Conservation (phyloP, 2,113 vertebrate species). For the Plecotus auritus region DNA sequence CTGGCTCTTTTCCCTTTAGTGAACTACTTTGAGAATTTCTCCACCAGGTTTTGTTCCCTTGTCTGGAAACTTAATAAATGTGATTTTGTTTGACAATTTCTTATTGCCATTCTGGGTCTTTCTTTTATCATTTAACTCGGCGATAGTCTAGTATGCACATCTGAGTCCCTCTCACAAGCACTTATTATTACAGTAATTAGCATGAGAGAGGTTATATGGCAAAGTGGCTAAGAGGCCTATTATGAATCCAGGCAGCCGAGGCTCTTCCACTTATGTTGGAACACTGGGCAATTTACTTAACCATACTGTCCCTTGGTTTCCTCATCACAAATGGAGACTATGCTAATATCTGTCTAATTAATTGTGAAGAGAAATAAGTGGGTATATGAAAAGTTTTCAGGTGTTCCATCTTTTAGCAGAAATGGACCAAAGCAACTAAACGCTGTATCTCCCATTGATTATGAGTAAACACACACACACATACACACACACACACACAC, state of each 20-base stretch:
- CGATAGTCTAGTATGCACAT: neutral
- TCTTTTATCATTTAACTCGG: neutral
- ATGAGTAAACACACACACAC: neutral
- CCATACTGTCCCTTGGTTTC: neutral
- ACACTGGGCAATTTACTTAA: neutral
- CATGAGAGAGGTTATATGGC: neutral
- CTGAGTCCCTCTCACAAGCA: neutral
- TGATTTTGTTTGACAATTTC: neutral
- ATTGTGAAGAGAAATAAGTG: neutral
- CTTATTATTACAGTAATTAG: neutral
- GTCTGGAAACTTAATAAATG: neutral
- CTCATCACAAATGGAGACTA: accelerated
- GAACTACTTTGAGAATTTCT: neutral
- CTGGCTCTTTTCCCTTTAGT: neutral
- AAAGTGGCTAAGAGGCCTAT: neutral
- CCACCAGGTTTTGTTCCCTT: neutral
- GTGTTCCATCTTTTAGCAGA: neutral
- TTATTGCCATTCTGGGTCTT: neutral
- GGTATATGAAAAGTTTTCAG: neutral
- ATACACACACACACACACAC: too few relatives aligned
- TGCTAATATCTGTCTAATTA: neutral
- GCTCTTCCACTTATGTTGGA: neutral
- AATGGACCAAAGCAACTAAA: neutral
- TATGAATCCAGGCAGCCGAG: too few relatives aligned
- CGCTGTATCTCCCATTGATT: neutral